Evolutionary conservation across 1,140 invertebrate species (phyloP).

Genomic region (Eumaeus atala): DNA sequence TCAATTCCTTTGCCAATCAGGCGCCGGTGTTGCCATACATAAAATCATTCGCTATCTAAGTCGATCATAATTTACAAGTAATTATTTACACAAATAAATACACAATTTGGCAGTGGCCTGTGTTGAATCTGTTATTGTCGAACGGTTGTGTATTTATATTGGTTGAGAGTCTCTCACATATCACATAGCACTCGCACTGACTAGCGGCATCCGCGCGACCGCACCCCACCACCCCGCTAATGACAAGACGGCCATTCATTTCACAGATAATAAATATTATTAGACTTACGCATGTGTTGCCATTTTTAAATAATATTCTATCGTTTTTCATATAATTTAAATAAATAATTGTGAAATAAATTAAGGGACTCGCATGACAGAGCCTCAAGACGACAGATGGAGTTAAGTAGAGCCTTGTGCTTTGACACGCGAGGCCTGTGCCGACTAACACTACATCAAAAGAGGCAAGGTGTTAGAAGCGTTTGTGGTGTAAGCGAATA

Average conservation of each 20-base stretch:
- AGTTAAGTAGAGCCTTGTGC: neutral
- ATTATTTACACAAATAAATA: slow-evolving; percentile 69
- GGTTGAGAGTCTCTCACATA: slow-evolving; percentile 33
- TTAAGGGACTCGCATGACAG: neutral
- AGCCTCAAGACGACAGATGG: neutral
- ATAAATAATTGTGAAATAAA: slow-evolving; percentile 9
- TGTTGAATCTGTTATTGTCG: slow-evolving; percentile 14
- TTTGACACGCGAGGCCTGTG: neutral
- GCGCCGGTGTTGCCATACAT: slow-evolving; percentile 5
- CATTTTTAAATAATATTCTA: neutral
- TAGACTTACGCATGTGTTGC: neutral
- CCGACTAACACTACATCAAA: slow-evolving; percentile 3
- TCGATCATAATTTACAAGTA: slow-evolving; percentile 57
- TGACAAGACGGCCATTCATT: slow-evolving; percentile 12
- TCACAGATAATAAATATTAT: slow-evolving; percentile 9
- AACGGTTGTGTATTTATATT: slow-evolving; percentile 22
- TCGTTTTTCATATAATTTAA: neutral
- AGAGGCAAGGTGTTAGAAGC: too few relatives aligned
- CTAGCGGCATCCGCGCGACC: slow-evolving; percentile 35
- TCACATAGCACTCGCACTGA: slow-evolving; percentile 36
- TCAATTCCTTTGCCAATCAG: neutral
- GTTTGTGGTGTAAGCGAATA: too few relatives aligned
- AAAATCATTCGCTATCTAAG: slow-evolving; percentile 65
- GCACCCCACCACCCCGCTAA: neutral
- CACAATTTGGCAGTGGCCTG: slow-evolving; percentile 52